Percentiles rank a stretch among this genome's conserved stretches.
These are phyloP conservation scores for Nesogale talazaci DNA, from an alignment of 2,113 vertebrate species.

Conservation along the genomic window DNA sequence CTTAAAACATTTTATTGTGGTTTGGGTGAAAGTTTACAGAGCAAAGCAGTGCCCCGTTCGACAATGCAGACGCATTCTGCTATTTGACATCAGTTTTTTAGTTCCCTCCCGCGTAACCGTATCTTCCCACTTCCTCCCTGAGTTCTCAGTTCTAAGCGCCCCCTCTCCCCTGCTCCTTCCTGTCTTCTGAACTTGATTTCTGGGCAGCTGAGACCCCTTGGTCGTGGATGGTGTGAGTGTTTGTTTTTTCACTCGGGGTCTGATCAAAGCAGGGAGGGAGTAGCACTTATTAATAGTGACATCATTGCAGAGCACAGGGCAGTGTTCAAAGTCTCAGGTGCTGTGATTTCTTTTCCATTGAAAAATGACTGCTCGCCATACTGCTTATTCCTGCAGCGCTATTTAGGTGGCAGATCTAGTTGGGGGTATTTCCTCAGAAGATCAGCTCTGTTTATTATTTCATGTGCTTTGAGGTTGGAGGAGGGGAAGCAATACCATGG, in stretches of 20 bases:
- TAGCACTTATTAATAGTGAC: slow-evolving; percentile 18
- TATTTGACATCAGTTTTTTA: not conserved
- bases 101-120: not conserved
- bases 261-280: slow-evolving; percentile 70
- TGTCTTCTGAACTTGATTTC: too few species aligned
- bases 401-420: not conserved
- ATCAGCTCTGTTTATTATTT: not conserved
- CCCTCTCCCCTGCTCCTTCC: not conserved
- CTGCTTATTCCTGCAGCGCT: slow-evolving; percentile 18
- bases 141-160: not conserved
- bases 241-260: slow-evolving; percentile 58
- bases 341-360: slow-evolving; percentile 39
- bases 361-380: slow-evolving; percentile 7
- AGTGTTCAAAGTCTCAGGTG: slow-evolving; percentile 40
- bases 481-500: not conserved
- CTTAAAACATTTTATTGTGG: not conserved
- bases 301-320: not conserved
- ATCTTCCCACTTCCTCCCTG: not conserved
- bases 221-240: slow-evolving; percentile 71
- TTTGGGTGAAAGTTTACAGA: not conserved
- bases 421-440: slow-evolving; percentile 36
- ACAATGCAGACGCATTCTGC: not conserved
- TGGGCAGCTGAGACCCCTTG: too few species aligned
- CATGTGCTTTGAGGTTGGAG: slow-evolving; percentile 34
- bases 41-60: not conserved